Evolutionary conservation across 2,888 invertebrate species (phyloP).

Genomic region (Cantharis nigra): DNA sequence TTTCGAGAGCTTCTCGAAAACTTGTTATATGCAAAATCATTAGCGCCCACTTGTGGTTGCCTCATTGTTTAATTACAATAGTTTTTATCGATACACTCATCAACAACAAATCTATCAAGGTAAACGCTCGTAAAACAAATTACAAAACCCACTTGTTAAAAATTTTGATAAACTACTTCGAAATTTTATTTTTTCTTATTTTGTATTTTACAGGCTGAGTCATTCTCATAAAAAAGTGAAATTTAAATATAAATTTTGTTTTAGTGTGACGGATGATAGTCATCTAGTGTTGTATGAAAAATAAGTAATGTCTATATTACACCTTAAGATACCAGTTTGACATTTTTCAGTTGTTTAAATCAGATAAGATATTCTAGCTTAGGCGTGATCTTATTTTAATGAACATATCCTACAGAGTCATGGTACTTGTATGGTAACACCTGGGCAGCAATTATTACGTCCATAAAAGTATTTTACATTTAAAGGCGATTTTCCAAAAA

Average conservation of each 20-base stretch:
- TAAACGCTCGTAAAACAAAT: background rate
- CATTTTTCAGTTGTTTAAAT: slow-evolving; percentile 14
- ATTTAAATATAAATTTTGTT: slow-evolving; percentile 1
- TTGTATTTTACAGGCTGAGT: background rate
- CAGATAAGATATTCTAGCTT: slow-evolving; percentile 12
- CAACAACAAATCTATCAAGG: background rate
- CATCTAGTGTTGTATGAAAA: slow-evolving; percentile 1
- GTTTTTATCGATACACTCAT: background rate
- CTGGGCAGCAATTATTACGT: slow-evolving; percentile 3
- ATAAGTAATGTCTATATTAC: slow-evolving; percentile 2
- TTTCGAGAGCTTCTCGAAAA: background rate
- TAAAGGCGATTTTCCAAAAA: background rate
- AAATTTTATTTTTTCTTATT: background rate
- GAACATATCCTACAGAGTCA: slow-evolving; percentile 4
- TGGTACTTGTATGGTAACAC: slow-evolving; percentile 15
- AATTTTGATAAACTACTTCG: background rate
- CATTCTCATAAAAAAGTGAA: background rate
- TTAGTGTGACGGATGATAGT: slow-evolving; percentile 1
- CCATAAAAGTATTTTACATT: background rate
- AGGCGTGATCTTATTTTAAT: slow-evolving; percentile 19
- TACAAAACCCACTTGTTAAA: background rate
- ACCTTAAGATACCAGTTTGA: slow-evolving; percentile 13
- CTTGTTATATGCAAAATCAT: background rate
- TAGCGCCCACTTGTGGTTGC: background rate
- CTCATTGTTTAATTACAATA: background rate